phyloP scores from a whole-genome alignment of 2,113 vertebrate species.

The Leucopsar rothschildi region DNA sequence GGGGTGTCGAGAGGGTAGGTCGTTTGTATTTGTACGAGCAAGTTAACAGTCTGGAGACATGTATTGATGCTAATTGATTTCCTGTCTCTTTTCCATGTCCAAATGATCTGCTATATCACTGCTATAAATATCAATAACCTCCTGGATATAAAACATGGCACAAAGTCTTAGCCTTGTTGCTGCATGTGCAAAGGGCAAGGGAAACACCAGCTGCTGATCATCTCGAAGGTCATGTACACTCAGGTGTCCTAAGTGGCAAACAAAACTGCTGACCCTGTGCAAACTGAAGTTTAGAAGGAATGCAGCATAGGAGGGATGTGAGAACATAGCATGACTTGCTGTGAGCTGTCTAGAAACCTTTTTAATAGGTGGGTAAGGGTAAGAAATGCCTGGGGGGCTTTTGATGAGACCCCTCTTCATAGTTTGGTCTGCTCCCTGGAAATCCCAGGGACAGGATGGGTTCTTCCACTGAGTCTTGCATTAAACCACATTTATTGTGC shows the following conservation, averaged over 20 bases:
- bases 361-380: neutral
- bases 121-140: conserved; percentile 35
- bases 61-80: conserved; percentile 3
- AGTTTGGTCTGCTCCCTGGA: neutral
- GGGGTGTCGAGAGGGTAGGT: neutral
- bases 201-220: neutral
- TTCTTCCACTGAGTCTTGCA: neutral
- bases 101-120: conserved; percentile 34
- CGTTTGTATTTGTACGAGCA: neutral
- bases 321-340: neutral
- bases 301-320: neutral
- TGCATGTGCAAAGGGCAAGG: neutral
- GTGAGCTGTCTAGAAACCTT: neutral
- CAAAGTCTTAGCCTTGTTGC: neutral
- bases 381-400: neutral
- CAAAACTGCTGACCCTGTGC: neutral
- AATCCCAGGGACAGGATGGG: neutral
- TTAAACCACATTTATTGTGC: neutral
- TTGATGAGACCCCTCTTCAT: neutral
- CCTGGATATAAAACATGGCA: neutral
- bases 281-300: neutral
- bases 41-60: neutral
- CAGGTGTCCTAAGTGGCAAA: neutral
- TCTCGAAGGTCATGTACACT: rapidly evolving
- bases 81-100: conserved; percentile 25